Percentiles rank a stretch among this genome's conserved stretches.
These are phyloP conservation scores for Limnephilus rhombicus DNA, from an alignment of 2,888 invertebrate species.

Conservation along the genomic window DNA sequence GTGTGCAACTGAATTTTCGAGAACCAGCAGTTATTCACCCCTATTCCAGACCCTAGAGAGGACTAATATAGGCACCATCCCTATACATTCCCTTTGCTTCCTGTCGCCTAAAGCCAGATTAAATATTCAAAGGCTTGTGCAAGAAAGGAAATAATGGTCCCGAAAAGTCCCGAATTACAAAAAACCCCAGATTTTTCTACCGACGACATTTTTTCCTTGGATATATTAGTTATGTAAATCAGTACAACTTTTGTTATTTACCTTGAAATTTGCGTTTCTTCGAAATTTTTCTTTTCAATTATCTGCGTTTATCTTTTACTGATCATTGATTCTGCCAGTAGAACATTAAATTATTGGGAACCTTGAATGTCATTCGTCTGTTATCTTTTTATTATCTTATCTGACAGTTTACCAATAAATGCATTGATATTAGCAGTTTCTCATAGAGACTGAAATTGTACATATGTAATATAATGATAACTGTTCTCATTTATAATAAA, in stretches of 20 bases:
- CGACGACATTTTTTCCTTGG: background rate
- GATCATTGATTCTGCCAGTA: background rate
- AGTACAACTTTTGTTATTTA: background rate
- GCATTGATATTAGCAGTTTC: background rate
- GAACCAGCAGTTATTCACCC: background rate
- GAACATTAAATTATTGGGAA: background rate
- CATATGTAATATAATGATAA: too few species aligned
- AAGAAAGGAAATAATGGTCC: constrained; percentile 18
- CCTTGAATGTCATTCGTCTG: background rate
- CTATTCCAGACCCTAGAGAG: background rate
- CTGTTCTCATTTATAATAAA: too few species aligned
- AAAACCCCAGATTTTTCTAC: background rate
- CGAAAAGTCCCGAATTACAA: background rate
- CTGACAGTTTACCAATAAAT: background rate
- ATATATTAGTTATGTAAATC: background rate
- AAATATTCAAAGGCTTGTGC: constrained; percentile 26
- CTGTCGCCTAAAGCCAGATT: constrained; percentile 25
- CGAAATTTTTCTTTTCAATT: background rate
- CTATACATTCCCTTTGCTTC: constrained; percentile 17
- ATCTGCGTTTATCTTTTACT: background rate
- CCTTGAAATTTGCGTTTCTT: background rate
- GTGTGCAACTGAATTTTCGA: background rate
- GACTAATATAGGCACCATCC: background rate
- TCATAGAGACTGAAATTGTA: background rate
- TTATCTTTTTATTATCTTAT: background rate